Evolutionary conservation across 2,888 invertebrate species (phyloP).

Genomic region (Smittia aterrima): DNA sequence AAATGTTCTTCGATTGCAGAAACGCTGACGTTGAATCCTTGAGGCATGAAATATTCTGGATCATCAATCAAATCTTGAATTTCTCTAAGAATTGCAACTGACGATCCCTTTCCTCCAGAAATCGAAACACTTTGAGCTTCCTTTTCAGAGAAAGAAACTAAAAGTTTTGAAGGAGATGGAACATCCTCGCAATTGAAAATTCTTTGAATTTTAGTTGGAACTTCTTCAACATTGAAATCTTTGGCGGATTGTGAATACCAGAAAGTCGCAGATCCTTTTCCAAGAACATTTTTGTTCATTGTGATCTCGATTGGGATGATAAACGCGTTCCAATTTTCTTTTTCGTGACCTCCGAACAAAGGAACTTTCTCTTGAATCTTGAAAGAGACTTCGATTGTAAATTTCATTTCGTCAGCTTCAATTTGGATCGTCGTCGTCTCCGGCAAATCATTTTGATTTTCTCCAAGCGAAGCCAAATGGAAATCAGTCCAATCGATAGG

Average conservation of each 20-base stretch:
- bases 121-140: conserved; percentile 58
- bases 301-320: conserved; percentile 45
- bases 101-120: conserved; percentile 78
- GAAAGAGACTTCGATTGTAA: conserved; percentile 45
- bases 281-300: conserved; percentile 50
- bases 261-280: conserved; percentile 51
- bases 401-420: conserved; percentile 45
- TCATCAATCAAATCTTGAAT: conserved; percentile 45
- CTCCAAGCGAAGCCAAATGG: conserved; percentile 55
- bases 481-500: conserved; percentile 57
- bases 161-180: conserved; percentile 47
- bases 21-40: conserved; percentile 69
- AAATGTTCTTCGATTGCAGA: conserved; percentile 63
- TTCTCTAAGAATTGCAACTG: conserved; percentile 63
- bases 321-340: conserved; percentile 46
- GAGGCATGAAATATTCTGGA: conserved; percentile 56
- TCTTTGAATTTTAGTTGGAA: conserved; percentile 41
- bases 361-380: conserved; percentile 43
- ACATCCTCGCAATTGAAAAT: conserved; percentile 50
- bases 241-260: conserved; percentile 47
- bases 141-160: conserved; percentile 53
- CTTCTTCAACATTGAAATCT: conserved; percentile 14
- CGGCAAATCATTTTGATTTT: conserved; percentile 53
- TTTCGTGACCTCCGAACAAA: conserved; percentile 48
- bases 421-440: conserved; percentile 54